Percentiles rank a stretch among this genome's conserved stretches.
These are phyloP conservation scores for Cephus nigrinus DNA, from an alignment of 2,888 invertebrate species.

Conservation along the genomic window DNA sequence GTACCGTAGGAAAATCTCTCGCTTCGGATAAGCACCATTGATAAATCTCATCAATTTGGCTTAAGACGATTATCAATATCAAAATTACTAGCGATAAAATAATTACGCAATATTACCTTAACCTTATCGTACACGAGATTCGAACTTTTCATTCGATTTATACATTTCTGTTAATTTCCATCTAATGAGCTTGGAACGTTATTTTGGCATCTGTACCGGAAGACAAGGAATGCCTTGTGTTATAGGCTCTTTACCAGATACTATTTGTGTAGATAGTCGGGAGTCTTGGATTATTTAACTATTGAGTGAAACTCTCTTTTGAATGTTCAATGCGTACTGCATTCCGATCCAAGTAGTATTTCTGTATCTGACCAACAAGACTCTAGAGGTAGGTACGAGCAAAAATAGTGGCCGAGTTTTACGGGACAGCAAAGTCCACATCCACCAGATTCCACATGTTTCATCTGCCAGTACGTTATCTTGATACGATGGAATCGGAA, in stretches of 20 bases:
- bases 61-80: background rate
- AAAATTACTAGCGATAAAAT: background rate
- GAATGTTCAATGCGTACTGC: background rate
- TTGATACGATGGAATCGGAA: background rate
- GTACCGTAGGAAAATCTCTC: background rate
- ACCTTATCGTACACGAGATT: background rate
- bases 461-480: background rate
- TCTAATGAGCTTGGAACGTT: background rate
- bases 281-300: background rate
- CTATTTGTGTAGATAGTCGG: background rate
- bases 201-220: background rate
- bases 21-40: background rate
- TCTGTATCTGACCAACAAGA: slow-evolving; percentile 1
- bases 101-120: background rate
- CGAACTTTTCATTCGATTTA: background rate
- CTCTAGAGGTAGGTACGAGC: background rate
- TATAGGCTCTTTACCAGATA: background rate
- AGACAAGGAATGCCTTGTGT: background rate
- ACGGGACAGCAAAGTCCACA: background rate
- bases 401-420: slow-evolving; percentile 1
- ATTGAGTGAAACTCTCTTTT: background rate
- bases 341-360: slow-evolving; percentile 5
- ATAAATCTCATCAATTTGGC: background rate
- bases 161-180: background rate
- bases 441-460: background rate